Evolutionary conservation across 2,113 vertebrate genomes (phyloP).

Genomic region (Phaethornis superciliosus): DNA sequence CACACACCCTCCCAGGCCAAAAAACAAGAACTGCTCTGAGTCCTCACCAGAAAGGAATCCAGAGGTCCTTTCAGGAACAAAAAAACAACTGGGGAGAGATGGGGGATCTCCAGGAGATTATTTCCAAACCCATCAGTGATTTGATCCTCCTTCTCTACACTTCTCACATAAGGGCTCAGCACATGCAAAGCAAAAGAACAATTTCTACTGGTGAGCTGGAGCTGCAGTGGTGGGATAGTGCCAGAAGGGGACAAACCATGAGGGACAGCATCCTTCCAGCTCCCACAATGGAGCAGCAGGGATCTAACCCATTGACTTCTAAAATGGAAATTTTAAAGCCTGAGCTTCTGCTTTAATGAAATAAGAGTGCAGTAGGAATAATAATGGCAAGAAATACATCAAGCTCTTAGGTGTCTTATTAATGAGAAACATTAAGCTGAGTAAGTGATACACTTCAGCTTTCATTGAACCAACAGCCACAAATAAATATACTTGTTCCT

Average conservation of each 20-base stretch:
- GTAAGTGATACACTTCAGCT: neutral
- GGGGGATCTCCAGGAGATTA: neutral
- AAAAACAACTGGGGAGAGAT: neutral
- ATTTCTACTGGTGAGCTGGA: neutral
- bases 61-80: neutral
- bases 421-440: conserved; percentile 42
- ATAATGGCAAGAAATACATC: neutral
- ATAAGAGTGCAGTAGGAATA: neutral
- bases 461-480: conserved; percentile 26
- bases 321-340: neutral
- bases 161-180: neutral
- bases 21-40: neutral
- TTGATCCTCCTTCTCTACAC: neutral
- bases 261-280: neutral
- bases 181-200: neutral
- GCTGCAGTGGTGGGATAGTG: rapidly evolving
- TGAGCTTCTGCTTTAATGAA: neutral
- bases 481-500: conserved; percentile 70
- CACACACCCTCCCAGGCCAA: neutral
- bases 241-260: neutral
- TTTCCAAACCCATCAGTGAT: neutral
- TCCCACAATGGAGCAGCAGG: rapidly evolving
- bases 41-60: neutral
- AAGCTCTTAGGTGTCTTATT: neutral
- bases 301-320: neutral